Conservation (phyloP, 2,888 invertebrate species). For the Cetonia aurata region DNA sequence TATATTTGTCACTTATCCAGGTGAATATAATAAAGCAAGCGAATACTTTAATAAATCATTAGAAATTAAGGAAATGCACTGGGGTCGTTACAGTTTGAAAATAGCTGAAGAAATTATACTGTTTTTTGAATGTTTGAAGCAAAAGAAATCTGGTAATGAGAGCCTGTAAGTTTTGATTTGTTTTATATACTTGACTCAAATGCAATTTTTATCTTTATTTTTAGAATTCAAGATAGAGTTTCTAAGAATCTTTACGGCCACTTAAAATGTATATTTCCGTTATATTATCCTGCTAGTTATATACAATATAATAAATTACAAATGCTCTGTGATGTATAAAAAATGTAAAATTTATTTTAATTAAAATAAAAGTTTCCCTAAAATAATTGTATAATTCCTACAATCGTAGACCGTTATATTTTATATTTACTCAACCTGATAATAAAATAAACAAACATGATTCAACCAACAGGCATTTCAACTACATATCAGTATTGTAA, state of each 20-base stretch:
- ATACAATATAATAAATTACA: slow-evolving; percentile 10
- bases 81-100: not conserved
- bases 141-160: not conserved
- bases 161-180: not conserved
- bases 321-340: not conserved
- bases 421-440: no score
- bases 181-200: no score
- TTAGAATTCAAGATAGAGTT: not conserved
- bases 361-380: no score
- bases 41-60: slow-evolving; percentile 33
- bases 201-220: no score
- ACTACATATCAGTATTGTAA: no score
- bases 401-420: no score
- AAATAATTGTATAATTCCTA: no score
- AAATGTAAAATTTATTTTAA: no score
- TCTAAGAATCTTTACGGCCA: not conserved
- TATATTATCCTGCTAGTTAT: slow-evolving; percentile 6
- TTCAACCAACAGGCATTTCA: no score
- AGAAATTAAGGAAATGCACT: slow-evolving; percentile 27
- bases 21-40: slow-evolving; percentile 25
- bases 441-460: no score
- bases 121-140: slow-evolving; percentile 12
- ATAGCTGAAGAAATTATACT: not conserved
- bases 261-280: not conserved
- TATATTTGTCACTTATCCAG: slow-evolving; percentile 2